Percentiles rank a stretch among this genome's conserved stretches.
These are phyloP conservation scores for Urocolius indicus DNA, from an alignment of 2,113 vertebrate species.

Conservation along the genomic window DNA sequence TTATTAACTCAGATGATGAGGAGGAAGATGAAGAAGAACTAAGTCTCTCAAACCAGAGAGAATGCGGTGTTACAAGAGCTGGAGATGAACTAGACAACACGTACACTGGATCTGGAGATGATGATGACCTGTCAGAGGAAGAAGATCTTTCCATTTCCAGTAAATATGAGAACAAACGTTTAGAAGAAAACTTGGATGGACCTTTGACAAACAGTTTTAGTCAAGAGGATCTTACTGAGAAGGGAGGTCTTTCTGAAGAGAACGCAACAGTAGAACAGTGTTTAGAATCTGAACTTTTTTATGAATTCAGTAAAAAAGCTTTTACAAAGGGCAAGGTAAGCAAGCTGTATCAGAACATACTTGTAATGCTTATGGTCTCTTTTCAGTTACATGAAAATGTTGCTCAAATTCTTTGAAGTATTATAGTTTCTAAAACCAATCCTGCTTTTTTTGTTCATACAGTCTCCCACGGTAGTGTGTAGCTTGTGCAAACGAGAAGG, in stretches of 20 bases:
- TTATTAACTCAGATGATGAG: conserved; percentile 75
- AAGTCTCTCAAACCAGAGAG: conserved; percentile 17
- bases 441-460: conserved; percentile 24
- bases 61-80: conserved; percentile 68
- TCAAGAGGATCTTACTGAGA: conserved; percentile 59
- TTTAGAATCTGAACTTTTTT: conserved; percentile 66
- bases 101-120: conserved; percentile 82
- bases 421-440: background rate
- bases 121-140: conserved; percentile 83
- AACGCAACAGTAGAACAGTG: background rate
- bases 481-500: conserved; percentile 93
- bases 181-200: conserved; percentile 19
- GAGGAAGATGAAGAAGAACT: conserved; percentile 72
- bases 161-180: conserved; percentile 41
- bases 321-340: conserved; percentile 94
- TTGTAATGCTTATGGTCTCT: background rate
- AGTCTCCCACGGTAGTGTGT: conserved; percentile 91
- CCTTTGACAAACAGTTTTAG: conserved; percentile 7
- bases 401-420: background rate
- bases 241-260: conserved; percentile 44
- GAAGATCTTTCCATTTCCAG: conserved; percentile 53
- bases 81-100: conserved; percentile 78
- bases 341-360: background rate
- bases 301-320: conserved; percentile 84
- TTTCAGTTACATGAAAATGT: background rate